Evolutionary conservation across 2,113 vertebrate species (phyloP).

Genomic region (Shinisaurus crocodilurus): DNA sequence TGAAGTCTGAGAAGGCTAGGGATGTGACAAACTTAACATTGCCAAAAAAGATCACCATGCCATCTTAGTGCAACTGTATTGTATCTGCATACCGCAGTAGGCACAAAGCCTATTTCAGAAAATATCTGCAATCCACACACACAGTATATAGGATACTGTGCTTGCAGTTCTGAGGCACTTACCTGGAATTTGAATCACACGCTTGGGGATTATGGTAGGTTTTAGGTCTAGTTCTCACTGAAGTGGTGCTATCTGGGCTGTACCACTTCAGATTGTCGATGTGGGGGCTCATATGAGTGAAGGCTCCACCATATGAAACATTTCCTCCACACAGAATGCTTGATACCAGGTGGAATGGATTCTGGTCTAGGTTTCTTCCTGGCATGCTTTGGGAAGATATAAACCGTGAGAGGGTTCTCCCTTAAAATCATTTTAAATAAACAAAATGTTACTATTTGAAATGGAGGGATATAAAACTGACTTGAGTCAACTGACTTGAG

Average conservation of each 20-base stretch:
- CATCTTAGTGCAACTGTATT: background rate
- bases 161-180: background rate
- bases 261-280: background rate
- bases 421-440: too few species aligned
- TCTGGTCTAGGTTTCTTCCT: background rate
- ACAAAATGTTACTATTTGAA: conserved; percentile 28
- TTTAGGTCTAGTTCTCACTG: background rate
- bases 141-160: background rate
- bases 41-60: background rate
- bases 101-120: background rate
- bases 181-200: background rate
- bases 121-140: background rate
- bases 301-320: background rate
- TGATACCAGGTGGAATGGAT: background rate
- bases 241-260: background rate
- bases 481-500: conserved; percentile 16
- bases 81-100: background rate
- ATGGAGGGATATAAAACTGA: conserved; percentile 38
- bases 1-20: background rate
- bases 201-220: background rate
- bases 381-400: background rate
- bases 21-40: background rate
- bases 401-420: background rate
- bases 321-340: background rate
- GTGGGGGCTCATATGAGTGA: background rate